These are phyloP conservation scores for Plemyria rubiginata DNA, from an alignment of 2,888 invertebrate species.

Conservation along the genomic window DNA sequence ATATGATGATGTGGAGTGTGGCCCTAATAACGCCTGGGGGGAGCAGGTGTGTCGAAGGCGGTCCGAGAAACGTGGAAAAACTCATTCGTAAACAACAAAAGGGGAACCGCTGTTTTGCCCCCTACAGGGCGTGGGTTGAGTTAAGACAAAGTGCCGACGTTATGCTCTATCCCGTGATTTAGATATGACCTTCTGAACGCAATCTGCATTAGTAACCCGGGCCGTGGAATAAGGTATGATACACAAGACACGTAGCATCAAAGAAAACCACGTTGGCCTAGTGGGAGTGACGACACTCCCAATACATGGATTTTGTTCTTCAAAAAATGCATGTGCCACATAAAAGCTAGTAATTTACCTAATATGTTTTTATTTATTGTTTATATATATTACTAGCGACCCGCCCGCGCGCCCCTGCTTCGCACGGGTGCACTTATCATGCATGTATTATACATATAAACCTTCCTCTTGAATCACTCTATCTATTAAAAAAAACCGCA, in stretches of 20 bases:
- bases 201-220: slow-evolving; percentile 76
- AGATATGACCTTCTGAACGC: slow-evolving; percentile 79
- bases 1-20: slow-evolving; percentile 3
- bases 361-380: too few species aligned
- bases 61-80: slow-evolving; percentile 72
- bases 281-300: too few species aligned
- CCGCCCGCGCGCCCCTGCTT: too few species aligned
- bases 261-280: neutral
- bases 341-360: too few species aligned
- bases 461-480: too few species aligned
- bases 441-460: too few species aligned
- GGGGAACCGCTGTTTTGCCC: slow-evolving; percentile 62
- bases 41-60: slow-evolving; percentile 76
- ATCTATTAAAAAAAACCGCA: too few species aligned
- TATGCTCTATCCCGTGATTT: slow-evolving; percentile 77
- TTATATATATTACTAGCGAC: too few species aligned
- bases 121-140: slow-evolving; percentile 69
- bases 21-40: slow-evolving; percentile 50
- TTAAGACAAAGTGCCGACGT: slow-evolving; percentile 78
- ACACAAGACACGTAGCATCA: neutral
- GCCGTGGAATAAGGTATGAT: slow-evolving; percentile 36
- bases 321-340: too few species aligned
- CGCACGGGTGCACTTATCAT: too few species aligned
- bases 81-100: slow-evolving; percentile 81
- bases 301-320: too few species aligned